phyloP scores from a whole-genome alignment of 2,888 invertebrate species.

The Isotomurus palustris region DNA sequence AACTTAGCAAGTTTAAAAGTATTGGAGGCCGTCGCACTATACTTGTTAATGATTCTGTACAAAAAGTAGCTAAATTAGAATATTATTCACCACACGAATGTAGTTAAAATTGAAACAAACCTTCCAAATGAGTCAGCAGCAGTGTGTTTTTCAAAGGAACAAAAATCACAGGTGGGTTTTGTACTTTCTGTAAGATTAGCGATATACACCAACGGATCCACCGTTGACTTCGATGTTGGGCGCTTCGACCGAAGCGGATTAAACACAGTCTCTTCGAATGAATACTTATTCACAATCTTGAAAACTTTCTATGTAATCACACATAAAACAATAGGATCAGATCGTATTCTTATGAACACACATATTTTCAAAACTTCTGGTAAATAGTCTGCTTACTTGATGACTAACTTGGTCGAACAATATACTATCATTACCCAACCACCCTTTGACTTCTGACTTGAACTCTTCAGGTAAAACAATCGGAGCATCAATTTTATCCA shows the following conservation, averaged over 20 bases:
- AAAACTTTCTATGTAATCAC: constrained; percentile 34
- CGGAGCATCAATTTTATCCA: constrained; percentile 29
- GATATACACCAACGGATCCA: constrained; percentile 44
- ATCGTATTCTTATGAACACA: neutral
- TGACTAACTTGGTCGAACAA: constrained; percentile 36
- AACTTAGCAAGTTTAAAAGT: constrained; percentile 52
- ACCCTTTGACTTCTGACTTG: constrained; percentile 33
- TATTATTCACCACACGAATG: neutral
- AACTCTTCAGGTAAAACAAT: constrained; percentile 33
- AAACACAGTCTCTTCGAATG: constrained; percentile 43
- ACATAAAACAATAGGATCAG: neutral
- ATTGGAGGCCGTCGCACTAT: constrained; percentile 51
- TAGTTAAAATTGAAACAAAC: constrained; percentile 14
- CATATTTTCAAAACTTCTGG: neutral
- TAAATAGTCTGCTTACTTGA: constrained; percentile 25
- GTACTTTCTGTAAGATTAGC: constrained; percentile 47
- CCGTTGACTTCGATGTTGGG: constrained; percentile 32
- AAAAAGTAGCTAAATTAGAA: neutral
- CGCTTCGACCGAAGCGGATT: constrained; percentile 45
- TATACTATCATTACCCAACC: constrained; percentile 33
- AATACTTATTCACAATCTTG: constrained; percentile 40
- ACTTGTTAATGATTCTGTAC: constrained; percentile 48
- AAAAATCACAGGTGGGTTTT: constrained; percentile 50
- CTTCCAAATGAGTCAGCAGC: constrained; percentile 52
- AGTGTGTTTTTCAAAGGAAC: constrained; percentile 49